phyloP scores from a whole-genome alignment of 2,888 invertebrate genomes.

The Diaphora mendica region DNA sequence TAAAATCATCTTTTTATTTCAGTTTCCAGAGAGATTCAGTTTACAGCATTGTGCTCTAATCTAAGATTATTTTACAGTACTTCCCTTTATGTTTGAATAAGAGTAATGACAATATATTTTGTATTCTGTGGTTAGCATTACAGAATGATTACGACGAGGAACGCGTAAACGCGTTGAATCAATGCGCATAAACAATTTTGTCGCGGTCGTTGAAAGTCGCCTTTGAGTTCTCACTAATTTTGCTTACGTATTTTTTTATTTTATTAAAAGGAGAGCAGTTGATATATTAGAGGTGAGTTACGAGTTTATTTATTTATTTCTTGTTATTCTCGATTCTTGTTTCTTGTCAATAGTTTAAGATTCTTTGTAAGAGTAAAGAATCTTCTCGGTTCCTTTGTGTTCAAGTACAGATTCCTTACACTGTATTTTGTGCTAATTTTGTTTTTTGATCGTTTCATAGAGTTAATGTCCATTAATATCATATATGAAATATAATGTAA shows the following conservation, averaged over 20 bases:
- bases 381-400: slow-evolving; percentile 7
- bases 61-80: no score
- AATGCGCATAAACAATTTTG: slow-evolving; percentile 6
- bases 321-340: neutral
- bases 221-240: neutral
- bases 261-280: neutral
- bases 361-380: neutral
- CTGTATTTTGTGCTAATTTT: neutral
- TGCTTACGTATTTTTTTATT: neutral
- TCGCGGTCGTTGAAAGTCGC: neutral
- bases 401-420: neutral
- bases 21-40: no score
- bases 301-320: neutral
- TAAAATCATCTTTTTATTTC: no score
- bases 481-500: neutral
- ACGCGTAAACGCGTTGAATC: slow-evolving; percentile 5
- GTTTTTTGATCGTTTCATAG: no score
- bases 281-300: neutral
- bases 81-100: no score
- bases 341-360: neutral
- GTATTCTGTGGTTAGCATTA: no score
- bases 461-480: neutral
- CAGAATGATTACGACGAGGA: no score
- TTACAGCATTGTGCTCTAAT: no score
- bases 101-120: no score